phyloP scores from a whole-genome alignment of 2,888 invertebrate genomes.

The Vannuccia rotundouncinata region DNA sequence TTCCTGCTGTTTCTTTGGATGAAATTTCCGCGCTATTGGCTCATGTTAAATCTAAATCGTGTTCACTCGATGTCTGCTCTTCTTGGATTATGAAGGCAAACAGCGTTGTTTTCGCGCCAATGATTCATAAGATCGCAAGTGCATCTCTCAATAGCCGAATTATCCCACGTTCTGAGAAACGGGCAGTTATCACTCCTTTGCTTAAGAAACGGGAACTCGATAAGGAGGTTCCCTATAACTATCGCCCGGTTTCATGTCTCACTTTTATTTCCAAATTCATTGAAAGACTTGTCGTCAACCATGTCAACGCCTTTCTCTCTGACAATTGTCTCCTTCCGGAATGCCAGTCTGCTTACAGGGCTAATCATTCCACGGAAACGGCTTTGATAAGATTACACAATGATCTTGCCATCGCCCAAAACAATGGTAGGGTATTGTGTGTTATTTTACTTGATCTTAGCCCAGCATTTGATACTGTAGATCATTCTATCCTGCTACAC shows the following conservation, averaged over 20 bases:
- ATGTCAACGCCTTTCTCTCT: neutral
- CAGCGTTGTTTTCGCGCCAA: neutral
- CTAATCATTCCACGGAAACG: neutral
- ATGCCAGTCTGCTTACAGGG: neutral
- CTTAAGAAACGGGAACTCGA: neutral
- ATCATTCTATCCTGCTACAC: neutral
- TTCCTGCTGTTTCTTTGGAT: no score
- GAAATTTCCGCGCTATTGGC: neutral
- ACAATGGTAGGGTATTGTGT: conserved; percentile 8
- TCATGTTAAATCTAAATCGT: neutral
- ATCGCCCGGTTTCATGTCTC: neutral
- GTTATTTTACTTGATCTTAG: neutral
- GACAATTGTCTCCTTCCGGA: neutral
- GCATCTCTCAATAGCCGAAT: neutral
- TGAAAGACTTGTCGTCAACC: neutral
- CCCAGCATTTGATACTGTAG: neutral
- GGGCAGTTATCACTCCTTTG: neutral
- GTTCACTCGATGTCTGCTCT: neutral
- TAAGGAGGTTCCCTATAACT: neutral
- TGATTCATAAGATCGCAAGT: neutral
- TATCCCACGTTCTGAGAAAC: neutral
- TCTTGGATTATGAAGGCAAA: neutral
- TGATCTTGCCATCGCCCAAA: neutral
- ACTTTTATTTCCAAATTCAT: neutral
- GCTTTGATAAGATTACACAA: neutral